phyloP scores from a whole-genome alignment of 2,113 vertebrate genomes.

The Accipiter virgatus region DNA sequence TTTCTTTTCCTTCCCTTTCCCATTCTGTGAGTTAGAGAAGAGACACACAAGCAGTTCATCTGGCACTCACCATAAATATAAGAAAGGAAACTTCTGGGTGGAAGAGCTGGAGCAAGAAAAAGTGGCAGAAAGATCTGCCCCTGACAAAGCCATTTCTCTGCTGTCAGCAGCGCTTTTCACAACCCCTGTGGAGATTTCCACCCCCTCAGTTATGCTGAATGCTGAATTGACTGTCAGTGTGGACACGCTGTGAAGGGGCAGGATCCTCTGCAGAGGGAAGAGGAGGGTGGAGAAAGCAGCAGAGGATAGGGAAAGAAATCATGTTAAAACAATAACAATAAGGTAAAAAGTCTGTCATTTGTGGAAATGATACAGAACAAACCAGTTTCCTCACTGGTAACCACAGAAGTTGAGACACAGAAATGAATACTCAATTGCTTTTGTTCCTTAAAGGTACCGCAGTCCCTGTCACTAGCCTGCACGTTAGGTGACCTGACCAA shows the following conservation, averaged over 20 bases:
- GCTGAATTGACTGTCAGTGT: neutral
- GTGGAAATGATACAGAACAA: neutral
- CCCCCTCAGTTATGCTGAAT: neutral
- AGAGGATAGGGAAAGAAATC: neutral
- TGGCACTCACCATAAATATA: neutral
- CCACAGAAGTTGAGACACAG: neutral
- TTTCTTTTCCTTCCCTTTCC: neutral
- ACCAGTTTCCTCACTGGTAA: neutral
- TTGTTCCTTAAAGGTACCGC: neutral
- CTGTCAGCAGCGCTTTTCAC: neutral
- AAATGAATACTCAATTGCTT: neutral
- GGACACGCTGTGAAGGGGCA: constrained; percentile 5
- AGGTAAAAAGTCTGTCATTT: neutral
- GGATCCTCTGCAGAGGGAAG: neutral
- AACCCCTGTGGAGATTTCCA: neutral
- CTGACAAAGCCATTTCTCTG: neutral
- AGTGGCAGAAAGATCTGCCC: neutral
- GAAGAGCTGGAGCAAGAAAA: neutral
- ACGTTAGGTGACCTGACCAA: neutral
- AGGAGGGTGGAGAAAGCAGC: neutral
- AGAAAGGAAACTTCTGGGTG: neutral
- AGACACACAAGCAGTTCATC: neutral
- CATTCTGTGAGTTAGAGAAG: neutral
- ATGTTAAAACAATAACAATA: neutral
- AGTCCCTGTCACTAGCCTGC: neutral